These are phyloP conservation scores for Aricia agestis DNA, from an alignment of 1,140 invertebrate species.

Conservation along the genomic window DNA sequence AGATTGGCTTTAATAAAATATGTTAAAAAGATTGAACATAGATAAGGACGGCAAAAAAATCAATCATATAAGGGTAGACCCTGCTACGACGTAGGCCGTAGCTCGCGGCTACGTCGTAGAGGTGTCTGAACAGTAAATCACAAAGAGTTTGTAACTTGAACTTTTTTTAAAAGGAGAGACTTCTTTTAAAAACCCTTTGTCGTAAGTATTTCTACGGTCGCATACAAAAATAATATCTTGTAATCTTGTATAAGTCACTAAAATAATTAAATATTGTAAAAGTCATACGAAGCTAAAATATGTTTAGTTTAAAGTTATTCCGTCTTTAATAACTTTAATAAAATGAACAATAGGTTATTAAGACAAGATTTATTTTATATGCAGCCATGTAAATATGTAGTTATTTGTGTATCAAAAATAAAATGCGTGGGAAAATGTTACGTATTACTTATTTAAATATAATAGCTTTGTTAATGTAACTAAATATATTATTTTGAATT, in stretches of 20 bases:
- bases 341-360: constrained; percentile 6
- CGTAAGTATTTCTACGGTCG: no score
- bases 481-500: not conserved
- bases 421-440: constrained; percentile 4
- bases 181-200: not conserved
- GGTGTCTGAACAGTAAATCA: not conserved
- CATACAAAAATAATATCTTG: no score
- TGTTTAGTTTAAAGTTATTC: no score
- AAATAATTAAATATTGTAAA: not conserved
- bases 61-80: not conserved
- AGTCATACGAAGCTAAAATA: not conserved
- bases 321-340: not conserved
- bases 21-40: not conserved
- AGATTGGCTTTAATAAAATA: no score
- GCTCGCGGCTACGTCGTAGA: not conserved
- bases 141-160: no score
- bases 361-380: not conserved
- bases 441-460: constrained; percentile 5
- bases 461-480: not conserved
- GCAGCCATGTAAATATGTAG: not conserved
- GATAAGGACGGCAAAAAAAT: not conserved
- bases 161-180: no score
- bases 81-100: not conserved
- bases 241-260: no score
- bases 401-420: constrained; percentile 1